Evolutionary conservation across 2,113 vertebrate genomes (phyloP).

Genomic region (Tamias sibiricus): DNA sequence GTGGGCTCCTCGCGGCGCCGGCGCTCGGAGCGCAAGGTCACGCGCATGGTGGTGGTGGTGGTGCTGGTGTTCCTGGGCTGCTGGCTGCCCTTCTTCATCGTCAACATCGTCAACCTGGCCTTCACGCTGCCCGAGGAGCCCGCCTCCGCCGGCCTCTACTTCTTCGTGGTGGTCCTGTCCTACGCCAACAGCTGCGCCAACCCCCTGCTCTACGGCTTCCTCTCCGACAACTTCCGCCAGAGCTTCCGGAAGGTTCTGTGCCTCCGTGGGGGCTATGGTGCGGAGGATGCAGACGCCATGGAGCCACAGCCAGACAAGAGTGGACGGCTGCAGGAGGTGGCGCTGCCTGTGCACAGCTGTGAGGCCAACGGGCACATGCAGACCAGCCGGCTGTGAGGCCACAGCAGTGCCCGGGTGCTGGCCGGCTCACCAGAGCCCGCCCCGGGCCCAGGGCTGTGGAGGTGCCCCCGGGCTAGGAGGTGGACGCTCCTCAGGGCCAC

Average conservation of each 20-base stretch:
- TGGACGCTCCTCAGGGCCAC: not conserved
- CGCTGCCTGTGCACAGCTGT: constrained; percentile 82
- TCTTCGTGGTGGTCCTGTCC: constrained; percentile 94
- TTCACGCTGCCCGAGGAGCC: constrained; percentile 93
- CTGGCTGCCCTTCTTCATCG: constrained; percentile 96
- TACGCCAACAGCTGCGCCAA: constrained; percentile 98
- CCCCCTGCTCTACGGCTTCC: constrained; percentile 95
- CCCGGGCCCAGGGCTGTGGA: not conserved
- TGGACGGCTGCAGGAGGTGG: constrained; percentile 88
- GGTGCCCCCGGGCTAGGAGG: not conserved
- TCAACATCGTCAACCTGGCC: constrained; percentile 96
- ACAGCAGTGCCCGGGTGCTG: not conserved
- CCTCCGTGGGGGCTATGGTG: constrained; percentile 86
- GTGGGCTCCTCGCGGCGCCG: constrained; percentile 92
- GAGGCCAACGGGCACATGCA: constrained; percentile 90
- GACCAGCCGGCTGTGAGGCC: constrained; percentile 90
- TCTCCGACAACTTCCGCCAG: constrained; percentile 97
- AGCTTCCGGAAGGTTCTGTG: constrained; percentile 95
- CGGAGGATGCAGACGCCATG: constrained; percentile 89
- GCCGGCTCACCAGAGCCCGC: not conserved
- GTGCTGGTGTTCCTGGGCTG: constrained; percentile 96
- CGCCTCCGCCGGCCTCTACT: constrained; percentile 90
- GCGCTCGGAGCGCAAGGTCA: constrained; percentile 93
- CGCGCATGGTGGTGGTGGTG: constrained; percentile 96
- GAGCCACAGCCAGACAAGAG: constrained; percentile 91